Base-by-base conservation (phyloP, 2,113 vertebrate species). In the Calypte anna region DNA sequence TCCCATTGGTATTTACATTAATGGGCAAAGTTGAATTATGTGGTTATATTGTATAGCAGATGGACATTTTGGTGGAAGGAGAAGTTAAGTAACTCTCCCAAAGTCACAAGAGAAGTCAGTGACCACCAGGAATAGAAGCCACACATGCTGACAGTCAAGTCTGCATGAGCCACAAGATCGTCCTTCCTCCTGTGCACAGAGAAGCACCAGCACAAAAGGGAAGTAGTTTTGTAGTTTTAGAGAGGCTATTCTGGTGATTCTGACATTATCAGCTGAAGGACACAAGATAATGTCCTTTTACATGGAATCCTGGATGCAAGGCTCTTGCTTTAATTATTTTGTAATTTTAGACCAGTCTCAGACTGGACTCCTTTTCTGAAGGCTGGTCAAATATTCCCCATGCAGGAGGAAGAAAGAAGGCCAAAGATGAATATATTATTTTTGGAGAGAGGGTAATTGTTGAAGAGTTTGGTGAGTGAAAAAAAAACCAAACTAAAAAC, bases 101-200 rank as follows among this genome's bases (percentile, higher is more conserved):
- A 54, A 80, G 90, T 95, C 91, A 95, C 55, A 77, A 78, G 91
- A 76, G 87, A 96, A 94, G 87, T 81, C 10, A 6, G 74, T 95
- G 67, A 86, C 25, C 48, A 69, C 81, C 79, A 88, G 87, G 87
- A 95, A 94, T 70, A 90, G 94, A 87, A 97, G 55, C 62, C 36
- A 54, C 23, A 67, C 27, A 84, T 86, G 70, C 83, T 96, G 93
- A 94, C 89, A 55, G 55, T 38, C 50, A 7, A 68, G 68, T 67
- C 50, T 82, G 16, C 10, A 17, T 6, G 20, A 88, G 43, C 91
- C 84, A 86, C 92, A 93, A 84, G 91, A 61, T 44, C 5, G 4
- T 80, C 50, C 94, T 95, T 96, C 93, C 91, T 86, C 84, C 63
- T 94, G 94, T 74, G 48, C 25, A 3, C 12, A 12, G 70, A 43